Conservation (phyloP, 1,140 invertebrate species). For the Brachystomella parvula region DNA sequence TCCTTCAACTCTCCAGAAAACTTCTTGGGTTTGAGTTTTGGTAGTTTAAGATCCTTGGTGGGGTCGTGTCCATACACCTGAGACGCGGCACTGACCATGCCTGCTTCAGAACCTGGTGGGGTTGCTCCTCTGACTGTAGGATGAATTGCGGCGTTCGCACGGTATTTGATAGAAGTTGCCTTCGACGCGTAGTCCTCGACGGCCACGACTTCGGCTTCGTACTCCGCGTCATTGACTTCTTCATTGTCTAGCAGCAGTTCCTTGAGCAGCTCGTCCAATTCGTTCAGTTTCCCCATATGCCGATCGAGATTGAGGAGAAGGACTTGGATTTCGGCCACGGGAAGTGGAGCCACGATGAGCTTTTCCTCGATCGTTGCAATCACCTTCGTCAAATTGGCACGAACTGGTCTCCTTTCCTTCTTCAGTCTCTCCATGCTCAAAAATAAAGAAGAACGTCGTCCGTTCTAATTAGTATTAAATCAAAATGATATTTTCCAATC, state of each 20-base stretch:
- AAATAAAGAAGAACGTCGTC: background rate
- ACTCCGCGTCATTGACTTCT: background rate
- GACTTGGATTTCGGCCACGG: background rate
- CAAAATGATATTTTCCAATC: too few species aligned
- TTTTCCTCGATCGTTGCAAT: background rate
- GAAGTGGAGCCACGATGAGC: background rate
- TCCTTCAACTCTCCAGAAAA: conserved; percentile 41
- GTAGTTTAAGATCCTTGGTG: too few species aligned
- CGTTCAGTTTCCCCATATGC: background rate
- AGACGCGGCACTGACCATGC: background rate
- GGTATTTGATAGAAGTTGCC: background rate
- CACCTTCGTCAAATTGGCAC: background rate
- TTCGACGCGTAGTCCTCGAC: background rate
- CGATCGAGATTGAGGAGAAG: background rate
- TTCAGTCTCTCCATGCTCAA: conserved; percentile 3
- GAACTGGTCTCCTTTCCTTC: background rate
- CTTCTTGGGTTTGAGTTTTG: conserved; percentile 39
- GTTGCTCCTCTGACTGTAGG: background rate
- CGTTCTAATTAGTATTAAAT: background rate
- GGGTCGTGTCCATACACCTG: background rate
- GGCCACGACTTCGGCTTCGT: background rate
- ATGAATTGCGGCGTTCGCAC: background rate
- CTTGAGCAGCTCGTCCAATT: background rate
- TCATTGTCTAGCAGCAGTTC: background rate
- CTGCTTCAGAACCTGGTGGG: background rate